Percentiles rank a stretch among this genome's conserved stretches.
Conservation (phyloP, 2,113 vertebrate genomes). For the Hippolais icterina region DNA sequence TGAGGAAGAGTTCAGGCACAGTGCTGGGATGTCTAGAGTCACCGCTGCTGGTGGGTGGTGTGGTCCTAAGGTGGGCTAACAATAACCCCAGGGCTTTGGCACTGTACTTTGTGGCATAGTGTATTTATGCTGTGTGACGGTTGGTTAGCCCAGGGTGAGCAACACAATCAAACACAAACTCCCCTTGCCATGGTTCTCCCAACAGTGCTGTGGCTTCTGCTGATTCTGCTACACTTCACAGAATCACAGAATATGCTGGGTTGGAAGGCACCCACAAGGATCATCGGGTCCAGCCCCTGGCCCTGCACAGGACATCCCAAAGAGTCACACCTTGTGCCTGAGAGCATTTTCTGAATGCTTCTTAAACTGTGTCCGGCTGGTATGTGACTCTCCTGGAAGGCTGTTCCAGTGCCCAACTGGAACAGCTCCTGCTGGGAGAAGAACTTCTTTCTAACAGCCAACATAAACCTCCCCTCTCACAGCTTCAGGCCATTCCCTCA, state of each 20-base stretch:
- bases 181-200: not conserved
- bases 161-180: rapidly evolving
- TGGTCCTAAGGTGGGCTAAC: not conserved
- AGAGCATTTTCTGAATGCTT: rapidly evolving
- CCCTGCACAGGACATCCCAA: not conserved
- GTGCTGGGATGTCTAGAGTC: not conserved
- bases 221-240: not conserved
- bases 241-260: not conserved
- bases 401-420: not conserved
- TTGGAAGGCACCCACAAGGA: not conserved
- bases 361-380: not conserved
- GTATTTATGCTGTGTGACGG: rapidly evolving
- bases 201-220: not conserved
- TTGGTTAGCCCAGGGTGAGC: not conserved
- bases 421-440: not conserved
- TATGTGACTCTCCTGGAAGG: not conserved
- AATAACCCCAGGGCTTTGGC: rapidly evolving
- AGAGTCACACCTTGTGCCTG: too few relatives aligned
- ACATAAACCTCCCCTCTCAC: not conserved
- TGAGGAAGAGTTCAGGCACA: not conserved
- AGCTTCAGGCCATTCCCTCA: not conserved
- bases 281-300: rapidly evolving
- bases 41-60: rapidly evolving
- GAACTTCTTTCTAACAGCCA: not conserved
- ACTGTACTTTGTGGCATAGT: not conserved